Base-by-base conservation (phyloP, 2,113 vertebrate species). In the Xenotilapia flavipinnis region DNA sequence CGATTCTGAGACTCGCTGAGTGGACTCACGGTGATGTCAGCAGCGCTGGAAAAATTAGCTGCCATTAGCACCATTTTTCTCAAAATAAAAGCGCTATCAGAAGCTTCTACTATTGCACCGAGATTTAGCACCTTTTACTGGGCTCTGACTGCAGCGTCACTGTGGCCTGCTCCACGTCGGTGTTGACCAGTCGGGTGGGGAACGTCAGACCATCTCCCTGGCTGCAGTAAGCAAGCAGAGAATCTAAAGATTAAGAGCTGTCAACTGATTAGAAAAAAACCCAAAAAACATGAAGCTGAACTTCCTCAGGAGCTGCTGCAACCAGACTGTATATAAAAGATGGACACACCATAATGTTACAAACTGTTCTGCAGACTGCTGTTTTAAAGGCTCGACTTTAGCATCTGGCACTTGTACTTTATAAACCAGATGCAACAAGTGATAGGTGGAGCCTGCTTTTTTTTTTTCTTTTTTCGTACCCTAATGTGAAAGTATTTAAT, bases 131-230 rank as follows among this genome's bases (percentile, higher is more conserved):
- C 98, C 97, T 97, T 96, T 97, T 98, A 92, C 85, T 91, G 91
- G 95, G 90, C 87, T 98, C 97, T 85, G 93, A 96, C 23, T 97
- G 97, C 90, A 95, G 90, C 95, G 85, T 97, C 95, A 94, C 95
- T 79, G 92, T 95, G 86, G 86, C 96, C 87, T 98, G 98, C 89
- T 99, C 98, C 58, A 96, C 94, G 92, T 99, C 98, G 86, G 93
- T 93, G 79, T 94, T 97, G 85, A 99, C 98, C 88, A 99, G 96
- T 21, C 97, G 97, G 53, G 98, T 97, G 9, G 98, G 98, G 92
- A 98, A 99, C 51, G 96, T 97, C 92, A 97, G 97, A 36, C 98
- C 98, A 4, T 99, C 98, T 15, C 98, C 98, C 93, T 98, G 97
- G 92, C 98, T 99, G 95, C 13, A 92, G 1, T 55, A 56, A 89